These are phyloP conservation scores for Myrmophylax atrothorax DNA, from an alignment of 2,113 vertebrate genomes.

Conservation along the genomic window DNA sequence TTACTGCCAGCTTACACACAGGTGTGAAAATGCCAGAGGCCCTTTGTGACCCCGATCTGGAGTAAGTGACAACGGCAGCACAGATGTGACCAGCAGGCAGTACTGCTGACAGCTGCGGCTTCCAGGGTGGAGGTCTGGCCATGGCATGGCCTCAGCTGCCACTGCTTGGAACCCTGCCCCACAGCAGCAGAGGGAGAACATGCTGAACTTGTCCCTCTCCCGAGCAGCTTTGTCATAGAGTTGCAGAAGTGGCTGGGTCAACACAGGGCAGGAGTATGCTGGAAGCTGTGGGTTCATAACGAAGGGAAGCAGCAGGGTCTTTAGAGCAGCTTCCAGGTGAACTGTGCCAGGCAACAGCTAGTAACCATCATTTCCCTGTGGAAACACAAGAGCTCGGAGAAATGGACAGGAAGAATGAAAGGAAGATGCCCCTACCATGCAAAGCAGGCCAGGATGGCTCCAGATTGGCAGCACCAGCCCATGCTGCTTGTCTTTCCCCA, in stretches of 20 bases:
- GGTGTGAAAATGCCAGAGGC: not conserved
- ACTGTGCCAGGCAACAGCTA: fast-evolving
- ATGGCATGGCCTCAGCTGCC: not conserved
- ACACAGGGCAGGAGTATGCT: not conserved
- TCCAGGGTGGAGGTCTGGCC: not conserved
- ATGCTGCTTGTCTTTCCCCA: not conserved
- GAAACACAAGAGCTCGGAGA: not conserved
- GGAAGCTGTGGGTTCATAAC: not conserved
- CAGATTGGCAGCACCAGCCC: not conserved
- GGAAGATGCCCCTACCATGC: fast-evolving
- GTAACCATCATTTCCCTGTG: not conserved
- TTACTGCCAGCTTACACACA: not conserved
- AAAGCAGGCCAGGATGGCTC: not conserved
- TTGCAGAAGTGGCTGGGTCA: fast-evolving
- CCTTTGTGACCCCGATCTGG: not conserved
- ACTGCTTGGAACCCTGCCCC: not conserved
- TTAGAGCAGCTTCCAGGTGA: not conserved
- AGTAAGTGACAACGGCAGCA: not conserved
- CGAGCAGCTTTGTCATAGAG: fast-evolving
- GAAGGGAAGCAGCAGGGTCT: not conserved
- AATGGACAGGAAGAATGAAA: not conserved
- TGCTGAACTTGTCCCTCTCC: not conserved
- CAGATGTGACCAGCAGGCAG: not conserved
- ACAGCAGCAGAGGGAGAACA: not conserved
- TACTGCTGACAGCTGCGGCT: not conserved